Evolutionary conservation across 92 coral and sea anemone species (phyloP).

Genomic region (Zoanthus solanderi): DNA sequence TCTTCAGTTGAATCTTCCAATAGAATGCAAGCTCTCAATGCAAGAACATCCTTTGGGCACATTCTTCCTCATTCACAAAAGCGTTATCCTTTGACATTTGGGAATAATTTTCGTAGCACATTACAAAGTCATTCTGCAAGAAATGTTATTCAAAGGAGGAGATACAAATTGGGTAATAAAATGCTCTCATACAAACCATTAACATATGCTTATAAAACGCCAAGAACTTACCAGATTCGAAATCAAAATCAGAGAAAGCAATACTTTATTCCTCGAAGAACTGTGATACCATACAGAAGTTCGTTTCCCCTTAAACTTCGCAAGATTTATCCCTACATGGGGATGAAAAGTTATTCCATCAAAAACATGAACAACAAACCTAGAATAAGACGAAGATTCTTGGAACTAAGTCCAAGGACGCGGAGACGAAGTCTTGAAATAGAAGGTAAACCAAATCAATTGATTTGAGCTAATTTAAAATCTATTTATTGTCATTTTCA

Average conservation of each 20-base stretch:
- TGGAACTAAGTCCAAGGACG: conserved; percentile 66
- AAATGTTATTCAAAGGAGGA: not conserved
- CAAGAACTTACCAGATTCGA: not conserved
- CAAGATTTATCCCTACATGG: conserved; percentile 66
- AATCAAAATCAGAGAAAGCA: not conserved
- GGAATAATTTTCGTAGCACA: not conserved
- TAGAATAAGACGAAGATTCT: conserved; percentile 62
- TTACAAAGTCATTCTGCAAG: not conserved
- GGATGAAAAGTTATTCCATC: conserved; percentile 53
- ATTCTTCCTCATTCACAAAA: not conserved
- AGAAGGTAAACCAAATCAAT: conserved; percentile 17
- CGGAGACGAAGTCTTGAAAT: conserved; percentile 41
- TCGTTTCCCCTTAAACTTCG: conserved; percentile 70
- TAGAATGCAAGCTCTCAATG: not conserved
- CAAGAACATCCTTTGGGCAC: not conserved
- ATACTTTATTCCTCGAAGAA: not conserved
- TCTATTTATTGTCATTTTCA: no score
- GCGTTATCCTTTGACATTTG: not conserved
- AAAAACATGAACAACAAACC: conserved; percentile 49
- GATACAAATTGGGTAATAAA: conserved; percentile 2
- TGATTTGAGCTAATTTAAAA: not conserved
- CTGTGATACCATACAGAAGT: conserved; percentile 54
- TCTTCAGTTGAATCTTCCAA: not conserved
- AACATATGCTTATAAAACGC: not conserved
- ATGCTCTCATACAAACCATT: not conserved